Conservation (phyloP, 2,888 invertebrate species). For the Agriopis marginaria region DNA sequence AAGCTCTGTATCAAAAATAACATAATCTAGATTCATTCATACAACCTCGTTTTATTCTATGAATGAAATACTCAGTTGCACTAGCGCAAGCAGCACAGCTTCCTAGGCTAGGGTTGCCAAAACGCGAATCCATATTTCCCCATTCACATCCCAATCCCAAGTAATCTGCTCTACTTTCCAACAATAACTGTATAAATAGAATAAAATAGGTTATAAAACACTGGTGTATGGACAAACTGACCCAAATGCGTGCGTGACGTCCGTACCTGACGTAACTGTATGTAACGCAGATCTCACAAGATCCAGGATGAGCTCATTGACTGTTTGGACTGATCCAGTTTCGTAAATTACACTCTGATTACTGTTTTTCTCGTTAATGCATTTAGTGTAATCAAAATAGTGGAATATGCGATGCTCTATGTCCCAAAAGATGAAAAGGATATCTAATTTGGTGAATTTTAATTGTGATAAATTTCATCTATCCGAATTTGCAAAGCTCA, state of each 20-base stretch:
- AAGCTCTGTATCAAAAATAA: slow-evolving; percentile 1
- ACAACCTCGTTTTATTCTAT: slow-evolving; percentile 22
- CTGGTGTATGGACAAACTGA: slow-evolving; percentile 75
- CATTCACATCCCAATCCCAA: slow-evolving; percentile 48
- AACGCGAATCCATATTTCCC: slow-evolving; percentile 36
- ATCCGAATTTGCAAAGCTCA: slow-evolving; percentile 5
- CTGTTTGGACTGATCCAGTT: slow-evolving; percentile 63
- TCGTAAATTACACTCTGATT: slow-evolving; percentile 44
- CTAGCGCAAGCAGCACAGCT: slow-evolving; percentile 1
- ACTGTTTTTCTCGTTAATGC: slow-evolving; percentile 39
- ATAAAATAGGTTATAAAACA: slow-evolving; percentile 76
- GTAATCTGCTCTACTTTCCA: slow-evolving; percentile 62
- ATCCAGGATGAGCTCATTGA: slow-evolving; percentile 63
- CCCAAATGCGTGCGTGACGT: slow-evolving; percentile 79
- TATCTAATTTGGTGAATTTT: slow-evolving; percentile 16
- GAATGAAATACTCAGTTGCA: slow-evolving; percentile 36
- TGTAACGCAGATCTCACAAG: slow-evolving; percentile 56
- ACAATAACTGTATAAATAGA: slow-evolving; percentile 67
- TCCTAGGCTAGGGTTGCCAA: slow-evolving; percentile 42
- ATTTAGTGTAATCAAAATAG: slow-evolving; percentile 33
- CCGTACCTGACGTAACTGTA: slow-evolving; percentile 70
- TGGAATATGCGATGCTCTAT: slow-evolving; percentile 13
- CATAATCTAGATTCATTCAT: slow-evolving; percentile 17
- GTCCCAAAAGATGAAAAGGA: slow-evolving; percentile 23
- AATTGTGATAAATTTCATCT: slow-evolving; percentile 8